Base-by-base conservation (phyloP, 2,888 invertebrate genomes). In the Callimorpha dominula region DNA sequence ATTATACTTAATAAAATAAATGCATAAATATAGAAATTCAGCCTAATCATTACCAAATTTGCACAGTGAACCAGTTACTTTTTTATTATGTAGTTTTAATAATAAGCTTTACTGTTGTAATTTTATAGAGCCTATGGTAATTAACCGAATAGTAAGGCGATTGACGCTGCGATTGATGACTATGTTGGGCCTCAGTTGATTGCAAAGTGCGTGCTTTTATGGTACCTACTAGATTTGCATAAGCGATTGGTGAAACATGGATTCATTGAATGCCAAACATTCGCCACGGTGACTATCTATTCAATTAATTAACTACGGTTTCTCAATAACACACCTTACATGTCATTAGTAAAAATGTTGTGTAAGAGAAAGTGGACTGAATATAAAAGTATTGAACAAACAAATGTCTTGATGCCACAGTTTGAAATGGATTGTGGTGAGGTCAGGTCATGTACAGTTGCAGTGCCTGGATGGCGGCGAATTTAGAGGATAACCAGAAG, bases 221-320 rank as follows among this genome's bases (percentile, higher is more conserved):
- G 50, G 42, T n/a, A 57, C 31, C 31, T 31, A 31, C 49, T 64
- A 40, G 43, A 63, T 79, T 82, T 70, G 67, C 72, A 75, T 79
- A 62, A 67, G 70, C 11, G 50, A 64, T 63, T 64, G 71, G 77
- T 73, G 40, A 52, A 17, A 65, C 49, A 49, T 70, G 60, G 70
- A 74, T 82, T 57, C 72, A 71, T 63, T 46, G 68, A 74, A 77
- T 77, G 7, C 75, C 63, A 8, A 65, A 50, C 66, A 65, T 72
- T 74, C 50, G 20, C 70, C 8, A 43, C 72, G 71, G 72, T 76
- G 74, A 69, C 66, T 65, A 69, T 63, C 31, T 31, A 31, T 57
- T 74, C 31, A 72, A 82, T 82, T 80, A 75, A 82, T 78, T 82
- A 80, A 68, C 57, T 64, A 42, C 31, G 63, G 65, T 75, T 65